phyloP scores from a whole-genome alignment of 2,113 vertebrate genomes.

The Gallinago undulata region DNA sequence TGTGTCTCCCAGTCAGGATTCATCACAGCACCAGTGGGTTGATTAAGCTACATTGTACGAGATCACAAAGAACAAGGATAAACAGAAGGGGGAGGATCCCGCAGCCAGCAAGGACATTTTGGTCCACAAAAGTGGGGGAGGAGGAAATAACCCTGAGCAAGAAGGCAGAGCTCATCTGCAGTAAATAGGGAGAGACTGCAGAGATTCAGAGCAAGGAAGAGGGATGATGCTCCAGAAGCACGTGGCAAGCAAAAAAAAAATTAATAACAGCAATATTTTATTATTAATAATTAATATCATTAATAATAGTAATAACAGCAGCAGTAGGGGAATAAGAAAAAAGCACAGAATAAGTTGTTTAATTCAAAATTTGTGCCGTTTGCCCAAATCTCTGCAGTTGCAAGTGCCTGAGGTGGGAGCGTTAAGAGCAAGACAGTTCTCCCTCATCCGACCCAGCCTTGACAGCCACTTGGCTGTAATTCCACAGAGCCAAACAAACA shows the following conservation, averaged over 20 bases:
- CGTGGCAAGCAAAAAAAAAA: neutral
- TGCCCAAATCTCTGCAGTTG: neutral
- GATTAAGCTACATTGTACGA: neutral
- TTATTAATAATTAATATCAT: neutral
- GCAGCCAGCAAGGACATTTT: neutral
- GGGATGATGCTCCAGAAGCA: neutral
- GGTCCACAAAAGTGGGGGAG: neutral
- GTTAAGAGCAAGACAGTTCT: neutral
- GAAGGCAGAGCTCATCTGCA: neutral
- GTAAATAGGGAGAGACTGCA: neutral
- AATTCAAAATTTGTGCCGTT: neutral
- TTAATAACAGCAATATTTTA: neutral
- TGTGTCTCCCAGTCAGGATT: conserved; percentile 5
- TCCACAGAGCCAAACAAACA: neutral
- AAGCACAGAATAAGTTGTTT: neutral
- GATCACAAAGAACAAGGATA: neutral
- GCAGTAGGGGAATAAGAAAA: neutral
- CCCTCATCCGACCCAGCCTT: neutral
- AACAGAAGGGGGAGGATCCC: neutral
- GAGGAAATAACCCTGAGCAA: conserved; percentile 2
- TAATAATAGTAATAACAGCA: neutral
- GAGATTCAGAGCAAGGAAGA: neutral
- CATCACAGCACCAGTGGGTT: neutral
- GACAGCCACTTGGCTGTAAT: neutral
- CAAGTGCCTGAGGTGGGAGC: neutral